These are phyloP conservation scores for Aurelia sp. DNA, from an alignment of 30 jellyfish, hydroid and myxozoan genomes.

Conservation along the genomic window DNA sequence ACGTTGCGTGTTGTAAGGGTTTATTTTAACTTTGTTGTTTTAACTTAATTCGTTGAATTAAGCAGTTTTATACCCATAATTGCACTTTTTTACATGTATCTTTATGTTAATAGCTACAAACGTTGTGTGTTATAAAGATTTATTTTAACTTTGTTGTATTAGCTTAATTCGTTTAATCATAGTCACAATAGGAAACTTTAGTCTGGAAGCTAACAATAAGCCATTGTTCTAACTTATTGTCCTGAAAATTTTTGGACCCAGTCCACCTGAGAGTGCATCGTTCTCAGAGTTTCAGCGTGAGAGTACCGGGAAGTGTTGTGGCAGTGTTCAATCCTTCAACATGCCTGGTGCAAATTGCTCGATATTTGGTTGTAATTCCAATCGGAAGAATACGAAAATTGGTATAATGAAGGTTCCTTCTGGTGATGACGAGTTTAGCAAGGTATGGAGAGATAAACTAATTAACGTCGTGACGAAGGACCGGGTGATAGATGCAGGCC, in stretches of 20 bases:
- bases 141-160: no score
- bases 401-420: slow-evolving; percentile 65
- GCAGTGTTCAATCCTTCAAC: neutral
- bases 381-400: slow-evolving; percentile 37
- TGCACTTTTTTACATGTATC: no score
- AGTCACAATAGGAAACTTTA: slow-evolving; percentile 18
- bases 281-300: neutral
- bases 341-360: slow-evolving; percentile 87
- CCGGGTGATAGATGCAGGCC: slow-evolving; percentile 57
- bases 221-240: slow-evolving; percentile 40
- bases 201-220: slow-evolving; percentile 24
- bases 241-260: slow-evolving; percentile 46
- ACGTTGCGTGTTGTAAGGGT: no score
- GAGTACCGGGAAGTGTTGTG: neutral
- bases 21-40: no score
- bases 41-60: no score
- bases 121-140: no score
- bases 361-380: slow-evolving; percentile 55
- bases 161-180: neutral
- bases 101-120: no score
- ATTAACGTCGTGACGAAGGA: slow-evolving; percentile 61
- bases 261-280: slow-evolving; percentile 66
- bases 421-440: slow-evolving; percentile 62
- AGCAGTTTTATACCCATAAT: no score
- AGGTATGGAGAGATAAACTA: slow-evolving; percentile 64